Percentiles rank a stretch among this genome's conserved stretches.
phyloP scores from a whole-genome alignment of 2,888 invertebrate species.

The Drosophila peninsularis region DNA sequence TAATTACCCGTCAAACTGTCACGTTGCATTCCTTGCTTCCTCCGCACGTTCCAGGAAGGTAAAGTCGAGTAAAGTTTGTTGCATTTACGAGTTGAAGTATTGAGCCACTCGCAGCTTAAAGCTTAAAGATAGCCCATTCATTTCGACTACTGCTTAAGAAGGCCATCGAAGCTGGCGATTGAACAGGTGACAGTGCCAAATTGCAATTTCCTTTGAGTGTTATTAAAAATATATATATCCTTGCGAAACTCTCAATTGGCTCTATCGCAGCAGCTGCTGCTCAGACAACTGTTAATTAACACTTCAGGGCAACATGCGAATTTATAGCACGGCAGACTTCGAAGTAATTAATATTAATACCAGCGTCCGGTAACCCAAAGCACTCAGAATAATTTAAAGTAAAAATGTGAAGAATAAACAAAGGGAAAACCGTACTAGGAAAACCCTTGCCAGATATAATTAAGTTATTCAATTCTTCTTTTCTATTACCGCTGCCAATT shows the following conservation, averaged over 20 bases:
- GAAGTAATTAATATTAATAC: conserved; percentile 63
- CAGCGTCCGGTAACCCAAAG: not conserved
- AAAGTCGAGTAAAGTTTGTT: not conserved
- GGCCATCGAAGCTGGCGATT: not conserved
- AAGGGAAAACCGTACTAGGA: too few relatives aligned
- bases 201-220: conserved; percentile 6
- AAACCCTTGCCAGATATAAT: not conserved
- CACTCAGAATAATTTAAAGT: conserved; percentile 37
- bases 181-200: conserved; percentile 18
- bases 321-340: conserved; percentile 43
- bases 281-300: conserved; percentile 61
- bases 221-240: conserved; percentile 48
- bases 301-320: conserved; percentile 54
- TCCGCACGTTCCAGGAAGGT: not conserved
- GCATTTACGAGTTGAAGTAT: not conserved
- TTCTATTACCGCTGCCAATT: not conserved
- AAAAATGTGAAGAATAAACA: not conserved
- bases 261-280: conserved; percentile 3
- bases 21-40: conserved; percentile 12
- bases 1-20: conserved; percentile 55
- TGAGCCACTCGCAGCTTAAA: not conserved
- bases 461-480: not conserved
- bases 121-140: not conserved
- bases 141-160: not conserved
- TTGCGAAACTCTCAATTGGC: conserved; percentile 7